Percentiles rank a stretch among this genome's conserved stretches.
Conservation (phyloP, 2,113 vertebrate species). For the Oxygymnocypris stewartii region DNA sequence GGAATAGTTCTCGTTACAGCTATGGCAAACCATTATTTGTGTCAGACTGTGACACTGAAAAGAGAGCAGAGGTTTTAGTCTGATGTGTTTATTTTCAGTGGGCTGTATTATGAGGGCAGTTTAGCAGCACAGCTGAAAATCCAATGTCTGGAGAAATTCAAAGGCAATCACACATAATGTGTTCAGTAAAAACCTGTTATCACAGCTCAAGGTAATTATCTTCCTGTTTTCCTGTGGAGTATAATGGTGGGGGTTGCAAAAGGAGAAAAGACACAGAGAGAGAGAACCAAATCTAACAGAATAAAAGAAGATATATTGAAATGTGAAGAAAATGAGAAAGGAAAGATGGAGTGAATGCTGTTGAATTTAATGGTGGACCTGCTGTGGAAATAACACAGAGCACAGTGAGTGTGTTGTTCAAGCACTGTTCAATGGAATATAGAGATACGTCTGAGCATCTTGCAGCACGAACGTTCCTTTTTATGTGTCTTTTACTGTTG, state of each 20-base stretch:
- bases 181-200: constrained; percentile 68
- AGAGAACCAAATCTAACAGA: constrained; percentile 19
- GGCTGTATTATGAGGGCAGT: constrained; percentile 63
- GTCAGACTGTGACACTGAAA: constrained; percentile 52
- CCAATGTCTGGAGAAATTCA: constrained; percentile 55
- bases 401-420: background rate
- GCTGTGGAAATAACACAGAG: constrained; percentile 26
- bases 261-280: background rate
- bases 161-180: constrained; percentile 66
- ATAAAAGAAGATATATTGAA: constrained; percentile 15
- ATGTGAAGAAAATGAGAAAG: constrained; percentile 11
- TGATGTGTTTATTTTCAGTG: constrained; percentile 65
- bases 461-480: background rate
- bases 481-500: background rate
- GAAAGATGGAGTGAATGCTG: constrained; percentile 8
- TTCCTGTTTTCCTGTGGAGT: constrained; percentile 74
- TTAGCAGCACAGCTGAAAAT: constrained; percentile 60
- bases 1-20: constrained; percentile 31
- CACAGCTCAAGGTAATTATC: constrained; percentile 74
- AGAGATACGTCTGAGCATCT: background rate
- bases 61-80: constrained; percentile 56
- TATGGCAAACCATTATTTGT: constrained; percentile 22
- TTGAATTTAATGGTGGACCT: constrained; percentile 6
- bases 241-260: constrained; percentile 1
- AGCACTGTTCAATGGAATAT: background rate